Percentiles rank a stretch among this genome's conserved stretches.
Evolutionary conservation across 2,888 invertebrate species (phyloP).

Genomic region (Bibio marci): DNA sequence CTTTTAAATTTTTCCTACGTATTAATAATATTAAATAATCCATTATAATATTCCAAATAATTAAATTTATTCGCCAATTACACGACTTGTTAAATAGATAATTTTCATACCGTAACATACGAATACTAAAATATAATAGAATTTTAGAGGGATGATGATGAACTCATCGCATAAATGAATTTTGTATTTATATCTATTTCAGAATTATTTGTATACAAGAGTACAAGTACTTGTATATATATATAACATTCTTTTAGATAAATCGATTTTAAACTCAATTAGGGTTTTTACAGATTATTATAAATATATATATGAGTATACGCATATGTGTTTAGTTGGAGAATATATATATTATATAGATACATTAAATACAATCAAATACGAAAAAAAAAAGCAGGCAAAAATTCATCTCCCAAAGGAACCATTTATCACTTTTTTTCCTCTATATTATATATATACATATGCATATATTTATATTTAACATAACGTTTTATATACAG

Average conservation of each 20-base stretch:
- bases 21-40: too few relatives aligned
- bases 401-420: neutral
- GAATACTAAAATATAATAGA: too few relatives aligned
- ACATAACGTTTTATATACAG: too few relatives aligned
- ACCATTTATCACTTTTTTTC: constrained; percentile 1
- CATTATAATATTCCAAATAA: neutral
- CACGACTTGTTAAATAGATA: neutral
- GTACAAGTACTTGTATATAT: neutral
- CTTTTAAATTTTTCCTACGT: too few relatives aligned
- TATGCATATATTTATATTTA: neutral
- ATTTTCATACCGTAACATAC: neutral
- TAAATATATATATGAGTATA: too few relatives aligned
- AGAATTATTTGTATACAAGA: neutral
- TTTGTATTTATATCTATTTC: too few relatives aligned
- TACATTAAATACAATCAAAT: too few relatives aligned
- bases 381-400: neutral
- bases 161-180: too few relatives aligned
- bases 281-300: constrained; percentile 11
- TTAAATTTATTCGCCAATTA: constrained; percentile 1
- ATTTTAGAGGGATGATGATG: too few relatives aligned
- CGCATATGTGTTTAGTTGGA: too few relatives aligned
- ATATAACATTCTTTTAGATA: constrained; percentile 12
- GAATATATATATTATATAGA: too few relatives aligned
- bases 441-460: neutral
- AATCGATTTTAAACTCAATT: constrained; percentile 32